A percentile compares a stretch with the other conserved stretches of the same genome.
phyloP scores from a whole-genome alignment of 1,140 invertebrate genomes.

The Drosophila leontia region DNA sequence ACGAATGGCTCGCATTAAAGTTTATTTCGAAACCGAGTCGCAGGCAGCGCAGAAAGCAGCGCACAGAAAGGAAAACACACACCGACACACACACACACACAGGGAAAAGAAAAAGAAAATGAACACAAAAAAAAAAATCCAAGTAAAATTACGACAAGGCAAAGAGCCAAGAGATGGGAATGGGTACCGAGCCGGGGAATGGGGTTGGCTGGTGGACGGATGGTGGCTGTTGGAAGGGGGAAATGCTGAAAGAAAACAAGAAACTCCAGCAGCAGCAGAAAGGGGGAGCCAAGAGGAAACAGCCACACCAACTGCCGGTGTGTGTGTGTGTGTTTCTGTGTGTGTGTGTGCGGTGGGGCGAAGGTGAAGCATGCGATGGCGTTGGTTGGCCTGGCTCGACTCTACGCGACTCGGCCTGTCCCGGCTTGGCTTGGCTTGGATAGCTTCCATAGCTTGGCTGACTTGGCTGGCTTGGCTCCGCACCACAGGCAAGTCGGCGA shows the following conservation, averaged over 20 bases:
- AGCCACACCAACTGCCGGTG: conserved; percentile 62
- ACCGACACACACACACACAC: conserved; percentile 33
- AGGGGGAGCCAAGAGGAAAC: conserved; percentile 10
- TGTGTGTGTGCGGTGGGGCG: conserved; percentile 68
- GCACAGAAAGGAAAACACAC: conserved; percentile 60
- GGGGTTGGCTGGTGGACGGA: conserved; percentile 16
- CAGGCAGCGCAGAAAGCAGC: conserved; percentile 63
- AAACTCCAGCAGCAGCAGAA: conserved; percentile 65
- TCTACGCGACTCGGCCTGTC: conserved; percentile 34
- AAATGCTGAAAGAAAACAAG: conserved; percentile 74
- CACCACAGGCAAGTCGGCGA: conserved; percentile 66
- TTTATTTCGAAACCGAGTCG: conserved; percentile 78
- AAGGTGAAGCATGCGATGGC: conserved; percentile 81
- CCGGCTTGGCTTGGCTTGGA: conserved; percentile 46
- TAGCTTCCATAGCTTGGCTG: conserved; percentile 43
- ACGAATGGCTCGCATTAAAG: conserved; percentile 79
- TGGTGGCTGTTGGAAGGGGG: conserved; percentile 11
- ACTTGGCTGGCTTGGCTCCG: conserved; percentile 37
- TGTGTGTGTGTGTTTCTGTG: conserved; percentile 16
- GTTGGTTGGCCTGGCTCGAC: conserved; percentile 54
- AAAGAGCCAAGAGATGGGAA: conserved; percentile 43
- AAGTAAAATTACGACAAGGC: conserved; percentile 82
- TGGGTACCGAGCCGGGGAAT: conserved; percentile 15
- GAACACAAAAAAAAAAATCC: conserved; percentile 54
- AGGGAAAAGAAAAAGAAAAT: conserved; percentile 52